Evolutionary conservation across 2,113 vertebrate species (phyloP).

Genomic region (Oncorhynchus masou): DNA sequence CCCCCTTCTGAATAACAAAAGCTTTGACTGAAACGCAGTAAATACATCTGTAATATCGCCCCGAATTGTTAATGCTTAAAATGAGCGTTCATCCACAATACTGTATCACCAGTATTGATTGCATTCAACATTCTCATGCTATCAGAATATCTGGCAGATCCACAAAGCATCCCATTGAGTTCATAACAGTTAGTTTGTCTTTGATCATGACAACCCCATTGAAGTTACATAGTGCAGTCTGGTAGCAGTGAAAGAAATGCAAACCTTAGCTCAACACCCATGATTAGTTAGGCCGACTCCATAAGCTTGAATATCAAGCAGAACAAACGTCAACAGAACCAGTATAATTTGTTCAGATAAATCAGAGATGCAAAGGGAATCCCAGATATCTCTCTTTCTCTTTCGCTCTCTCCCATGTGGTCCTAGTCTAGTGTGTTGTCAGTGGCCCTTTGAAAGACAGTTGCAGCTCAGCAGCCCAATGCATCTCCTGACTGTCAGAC

Average conservation of each 20-base stretch:
- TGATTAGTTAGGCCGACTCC: neutral
- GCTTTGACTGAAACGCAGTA: too few species aligned
- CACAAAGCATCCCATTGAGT: slow-evolving; percentile 3
- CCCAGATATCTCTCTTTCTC: neutral
- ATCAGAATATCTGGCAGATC: slow-evolving; percentile 14
- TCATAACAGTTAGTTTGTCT: neutral
- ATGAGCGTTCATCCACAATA: slow-evolving; percentile 17
- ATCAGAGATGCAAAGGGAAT: neutral
- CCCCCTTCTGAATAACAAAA: too few species aligned
- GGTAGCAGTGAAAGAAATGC: neutral
- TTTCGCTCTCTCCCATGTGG: neutral
- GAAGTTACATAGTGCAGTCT: neutral
- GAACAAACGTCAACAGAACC: neutral
- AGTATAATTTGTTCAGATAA: slow-evolving; percentile 8
- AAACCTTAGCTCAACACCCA: neutral
- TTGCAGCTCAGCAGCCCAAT: neutral
- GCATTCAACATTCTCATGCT: neutral
- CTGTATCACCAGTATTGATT: slow-evolving; percentile 13
- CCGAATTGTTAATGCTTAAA: slow-evolving; percentile 9
- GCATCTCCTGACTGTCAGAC: neutral
- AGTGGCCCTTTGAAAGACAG: neutral
- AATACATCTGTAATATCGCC: slow-evolving; percentile 26
- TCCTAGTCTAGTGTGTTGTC: neutral
- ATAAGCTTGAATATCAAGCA: slow-evolving; percentile 3
- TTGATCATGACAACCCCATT: neutral